Base-by-base conservation (phyloP, 2,888 invertebrate genomes). In the Leptinotarsa haldemani region DNA sequence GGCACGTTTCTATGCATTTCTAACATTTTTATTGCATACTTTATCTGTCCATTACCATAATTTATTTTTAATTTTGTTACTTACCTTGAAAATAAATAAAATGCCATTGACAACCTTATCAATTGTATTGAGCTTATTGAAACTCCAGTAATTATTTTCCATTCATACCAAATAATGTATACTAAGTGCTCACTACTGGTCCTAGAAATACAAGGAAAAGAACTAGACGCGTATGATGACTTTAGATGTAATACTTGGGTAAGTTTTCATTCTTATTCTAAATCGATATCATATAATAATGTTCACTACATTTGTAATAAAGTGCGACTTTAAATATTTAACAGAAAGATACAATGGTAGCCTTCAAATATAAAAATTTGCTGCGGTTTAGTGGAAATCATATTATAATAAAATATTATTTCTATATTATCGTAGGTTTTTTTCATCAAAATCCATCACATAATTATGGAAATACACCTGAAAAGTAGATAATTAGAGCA, bases 11-110 rank as follows among this genome's bases (percentile, higher is more conserved):
- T 61, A 25, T 25, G 22, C 61, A 61, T 61, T 30, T 30, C n/a
- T 16, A 16, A 22, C 30, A 61, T 25, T 61, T 20, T 30, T n/a
- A 16, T 61, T 61, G 12, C n/a, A 4, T 61, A 61, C 30, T 40
- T 61, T 61, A 61, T 61, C 61, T 61, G 7, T 15, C 25, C 61
- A 61, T 61, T 61, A 61, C 7, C n/a, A 30, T 61, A 61, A 61
- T 61, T 61, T n/a, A 61, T 61, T 61, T 30, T 61, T 61, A 40
- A 61, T 61, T n/a, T 30, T n/a, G 25, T 30, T 30, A 30, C 30
- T 61, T n/a, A 30, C 61, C 61, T 61, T 61, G 61, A 61, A 61
- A 15, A 61, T 56, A 61, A 61, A 61, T 40, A 61, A 61, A 61
- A 61, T 40, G 30, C 61, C 7, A 61, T 61, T 9, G 61, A 15